Conservation (phyloP, 2,113 vertebrate species). For the Catharus fuscescens region DNA sequence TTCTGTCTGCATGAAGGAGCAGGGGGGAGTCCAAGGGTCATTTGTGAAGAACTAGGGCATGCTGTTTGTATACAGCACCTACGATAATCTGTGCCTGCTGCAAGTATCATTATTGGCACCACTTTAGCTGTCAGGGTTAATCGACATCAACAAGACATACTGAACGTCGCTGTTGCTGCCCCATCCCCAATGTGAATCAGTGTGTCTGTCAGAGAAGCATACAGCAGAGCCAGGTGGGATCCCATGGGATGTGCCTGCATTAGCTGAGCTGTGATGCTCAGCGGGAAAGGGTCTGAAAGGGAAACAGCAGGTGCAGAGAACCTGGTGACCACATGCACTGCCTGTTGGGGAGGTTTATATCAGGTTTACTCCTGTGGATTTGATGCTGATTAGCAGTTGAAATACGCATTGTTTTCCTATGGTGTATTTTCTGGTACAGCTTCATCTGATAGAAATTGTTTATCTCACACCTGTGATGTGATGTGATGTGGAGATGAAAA, state of each 20-base stretch:
- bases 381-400: background rate
- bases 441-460: background rate
- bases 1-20: background rate
- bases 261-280: background rate
- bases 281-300: background rate
- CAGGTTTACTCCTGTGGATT: background rate
- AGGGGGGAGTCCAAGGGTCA: background rate
- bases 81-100: background rate
- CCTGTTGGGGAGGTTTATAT: background rate
- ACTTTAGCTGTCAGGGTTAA: conserved; percentile 23
- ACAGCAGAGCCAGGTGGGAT: background rate
- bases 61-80: background rate
- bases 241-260: background rate
- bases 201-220: background rate
- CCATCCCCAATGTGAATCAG: background rate
- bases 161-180: fast-evolving
- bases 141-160: background rate
- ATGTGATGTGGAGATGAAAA: background rate
- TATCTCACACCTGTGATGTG: background rate
- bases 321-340: fast-evolving
- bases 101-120: background rate
- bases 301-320: background rate
- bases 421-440: background rate
- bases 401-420: background rate
- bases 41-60: background rate